phyloP scores from a whole-genome alignment of 2,888 invertebrate species.

The Phorcus lineatus region DNA sequence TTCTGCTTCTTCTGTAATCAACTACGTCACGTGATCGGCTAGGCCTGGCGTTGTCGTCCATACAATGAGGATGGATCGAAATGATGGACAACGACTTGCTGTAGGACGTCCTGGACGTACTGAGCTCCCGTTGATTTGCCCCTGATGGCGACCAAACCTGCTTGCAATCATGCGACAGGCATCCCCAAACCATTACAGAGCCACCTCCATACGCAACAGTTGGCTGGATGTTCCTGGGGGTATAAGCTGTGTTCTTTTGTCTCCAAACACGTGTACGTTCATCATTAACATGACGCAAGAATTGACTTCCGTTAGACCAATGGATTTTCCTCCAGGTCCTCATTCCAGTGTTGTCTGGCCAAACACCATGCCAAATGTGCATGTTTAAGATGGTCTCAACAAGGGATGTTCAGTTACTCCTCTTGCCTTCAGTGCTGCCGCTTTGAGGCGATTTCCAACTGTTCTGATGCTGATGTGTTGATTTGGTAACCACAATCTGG shows the following conservation, averaged over 20 bases:
- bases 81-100: background rate
- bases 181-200: slow-evolving; percentile 20
- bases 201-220: slow-evolving; percentile 17
- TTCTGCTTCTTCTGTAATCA: no score
- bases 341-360: background rate
- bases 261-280: slow-evolving; percentile 24
- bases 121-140: background rate
- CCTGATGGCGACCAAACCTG: background rate
- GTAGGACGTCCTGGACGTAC: background rate
- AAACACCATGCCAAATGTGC: slow-evolving; percentile 1
- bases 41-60: background rate
- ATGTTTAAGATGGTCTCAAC: background rate
- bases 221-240: slow-evolving; percentile 24
- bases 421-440: slow-evolving; percentile 11
- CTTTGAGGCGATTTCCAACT: background rate
- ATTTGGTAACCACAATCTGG: slow-evolving; percentile 14
- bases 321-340: slow-evolving; percentile 7
- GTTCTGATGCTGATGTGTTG: slow-evolving; percentile 10
- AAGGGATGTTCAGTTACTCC: background rate
- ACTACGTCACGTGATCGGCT: background rate
- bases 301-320: slow-evolving; percentile 2
- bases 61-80: background rate
- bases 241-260: slow-evolving; percentile 10
- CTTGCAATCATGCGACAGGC: slow-evolving; percentile 23
- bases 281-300: slow-evolving; percentile 18